Evolutionary conservation across 2,113 vertebrate genomes (phyloP), one percentile per base, ranked within the genome.

Genomic region (Leucoraja erinaceus): DNA sequence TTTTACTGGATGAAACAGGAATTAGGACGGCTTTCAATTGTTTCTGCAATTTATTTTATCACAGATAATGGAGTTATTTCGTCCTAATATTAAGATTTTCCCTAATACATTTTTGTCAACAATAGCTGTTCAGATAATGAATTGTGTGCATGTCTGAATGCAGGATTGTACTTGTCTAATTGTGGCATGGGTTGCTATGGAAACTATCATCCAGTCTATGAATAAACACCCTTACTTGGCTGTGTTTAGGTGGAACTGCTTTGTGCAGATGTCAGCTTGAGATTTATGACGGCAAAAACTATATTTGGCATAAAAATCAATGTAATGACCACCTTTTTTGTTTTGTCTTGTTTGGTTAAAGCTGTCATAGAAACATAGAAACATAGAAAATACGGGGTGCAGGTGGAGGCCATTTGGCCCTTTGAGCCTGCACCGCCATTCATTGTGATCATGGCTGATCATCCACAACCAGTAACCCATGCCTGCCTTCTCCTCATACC

Each of bases 241-340:
- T 97, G 96, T 95, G 95, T 98, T 97, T 97, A 96, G 97, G 96
- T 96, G 97, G 98, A 97, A 97, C 94, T 96, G 96, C 96, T 97
- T 97, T 97, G 97, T 98, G 96, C 95, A 97, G 96, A 97, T 98
- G 98, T 98, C 97, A 98, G 97, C 95, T 95, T 76, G 96, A 97
- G 97, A 98, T 98, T 98, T 98, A 98, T 97, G 97, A 97, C 97
- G 96, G 96, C 95, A 97, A 98, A 97, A 97, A 98, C 97, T 97
- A 96, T 97, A 96, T 98, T 98, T 98, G 97, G 97, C 97, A 98
- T 97, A 94, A 95, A 96, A 97, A 97, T 97, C 97, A 96, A 97
- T 97, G 96, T 70, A 93, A 93, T 97, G 97, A 96, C 97, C 97
- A 97, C 66, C 9, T 95, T 97, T 95, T 95, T 96, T 95, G 94